These are phyloP conservation scores for Lontra canadensis DNA, from an alignment of 2,113 vertebrate species.

Conservation along the genomic window DNA sequence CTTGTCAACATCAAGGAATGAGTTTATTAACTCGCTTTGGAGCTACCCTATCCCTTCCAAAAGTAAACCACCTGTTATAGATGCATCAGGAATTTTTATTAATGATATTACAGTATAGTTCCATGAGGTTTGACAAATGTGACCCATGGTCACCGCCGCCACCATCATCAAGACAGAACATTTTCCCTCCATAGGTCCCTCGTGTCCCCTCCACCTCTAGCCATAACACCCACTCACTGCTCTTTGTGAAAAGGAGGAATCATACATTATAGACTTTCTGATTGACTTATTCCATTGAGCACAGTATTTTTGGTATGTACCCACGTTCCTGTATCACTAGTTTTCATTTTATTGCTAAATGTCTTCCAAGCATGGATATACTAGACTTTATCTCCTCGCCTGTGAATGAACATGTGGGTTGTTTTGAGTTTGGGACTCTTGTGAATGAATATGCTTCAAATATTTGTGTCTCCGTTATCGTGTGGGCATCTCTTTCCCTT, in stretches of 20 bases:
- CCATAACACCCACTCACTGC: neutral
- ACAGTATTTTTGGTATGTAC: rapidly evolving
- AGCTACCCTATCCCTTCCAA: neutral
- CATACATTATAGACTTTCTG: rapidly evolving
- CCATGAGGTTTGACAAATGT: neutral
- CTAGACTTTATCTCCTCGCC: rapidly evolving
- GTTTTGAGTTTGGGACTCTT: neutral
- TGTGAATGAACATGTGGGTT: neutral
- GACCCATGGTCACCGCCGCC: neutral
- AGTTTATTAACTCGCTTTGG: neutral
- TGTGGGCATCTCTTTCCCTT: neutral
- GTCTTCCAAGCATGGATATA: rapidly evolving
- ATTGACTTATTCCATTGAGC: neutral
- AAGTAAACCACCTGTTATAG: no score
- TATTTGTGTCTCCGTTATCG: neutral
- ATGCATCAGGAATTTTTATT: neutral
- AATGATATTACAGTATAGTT: neutral
- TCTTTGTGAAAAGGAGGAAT: neutral
- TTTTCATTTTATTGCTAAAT: neutral
- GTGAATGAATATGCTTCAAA: neutral
- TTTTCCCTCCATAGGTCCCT: neutral
- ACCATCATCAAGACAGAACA: rapidly evolving
- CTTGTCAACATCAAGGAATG: neutral
- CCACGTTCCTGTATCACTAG: rapidly evolving
- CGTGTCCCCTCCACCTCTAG: rapidly evolving